These are phyloP conservation scores for Muscicapa comitata DNA, from an alignment of 2,797 vertebrate genomes.

Conservation along the genomic window DNA sequence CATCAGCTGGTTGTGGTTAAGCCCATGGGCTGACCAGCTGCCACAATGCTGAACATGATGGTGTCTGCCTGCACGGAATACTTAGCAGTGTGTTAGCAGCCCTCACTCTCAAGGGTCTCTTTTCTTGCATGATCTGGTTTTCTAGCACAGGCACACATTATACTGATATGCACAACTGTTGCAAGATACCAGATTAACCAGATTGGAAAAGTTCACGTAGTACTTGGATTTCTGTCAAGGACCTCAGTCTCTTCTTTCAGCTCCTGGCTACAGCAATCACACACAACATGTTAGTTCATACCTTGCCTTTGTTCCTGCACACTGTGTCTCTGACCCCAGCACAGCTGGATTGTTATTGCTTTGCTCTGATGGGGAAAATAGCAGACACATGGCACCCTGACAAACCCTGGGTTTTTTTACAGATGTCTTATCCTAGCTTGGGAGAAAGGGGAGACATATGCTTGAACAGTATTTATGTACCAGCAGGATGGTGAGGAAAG, in stretches of 20 bases:
- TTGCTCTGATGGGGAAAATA: neutral
- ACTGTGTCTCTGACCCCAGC: neutral
- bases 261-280: neutral
- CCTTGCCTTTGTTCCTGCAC: neutral
- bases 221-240: neutral
- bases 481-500: slow-evolving; percentile 32
- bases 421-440: neutral
- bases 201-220: neutral
- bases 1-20: slow-evolving; percentile 60
- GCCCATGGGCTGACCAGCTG: slow-evolving; percentile 46
- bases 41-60: neutral
- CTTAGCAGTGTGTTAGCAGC: slow-evolving; percentile 8
- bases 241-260: neutral
- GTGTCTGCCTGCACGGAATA: neutral
- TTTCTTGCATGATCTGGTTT: neutral
- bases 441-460: slow-evolving; percentile 8
- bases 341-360: neutral
- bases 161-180: neutral
- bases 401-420: neutral
- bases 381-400: neutral
- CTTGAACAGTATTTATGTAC: neutral
- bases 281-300: neutral
- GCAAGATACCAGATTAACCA: neutral
- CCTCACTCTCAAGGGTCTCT: neutral
- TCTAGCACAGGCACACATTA: neutral